phyloP scores from a whole-genome alignment of 2,888 invertebrate species.

The Leucophenga maculata region DNA sequence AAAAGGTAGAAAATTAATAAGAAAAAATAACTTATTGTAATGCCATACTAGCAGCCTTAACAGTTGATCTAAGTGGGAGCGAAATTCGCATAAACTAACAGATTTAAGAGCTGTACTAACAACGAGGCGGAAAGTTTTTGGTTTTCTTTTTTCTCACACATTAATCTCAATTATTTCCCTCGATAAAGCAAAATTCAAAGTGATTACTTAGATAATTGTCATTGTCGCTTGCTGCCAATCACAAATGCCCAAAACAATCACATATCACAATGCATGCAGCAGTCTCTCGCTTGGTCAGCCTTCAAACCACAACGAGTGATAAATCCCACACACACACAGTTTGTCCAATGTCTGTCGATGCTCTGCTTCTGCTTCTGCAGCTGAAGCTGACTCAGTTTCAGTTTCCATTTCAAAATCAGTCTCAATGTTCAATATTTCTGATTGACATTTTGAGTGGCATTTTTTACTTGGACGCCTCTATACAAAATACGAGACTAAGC shows the following conservation, averaged over 20 bases:
- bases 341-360: neutral
- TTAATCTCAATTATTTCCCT: neutral
- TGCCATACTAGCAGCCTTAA: too few species aligned
- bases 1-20: too few species aligned
- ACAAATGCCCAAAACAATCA: slow-evolving; percentile 2
- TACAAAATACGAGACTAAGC: neutral
- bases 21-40: too few species aligned
- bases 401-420: neutral
- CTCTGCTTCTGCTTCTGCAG: too few species aligned
- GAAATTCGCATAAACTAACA: too few species aligned
- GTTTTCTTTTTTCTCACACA: neutral
- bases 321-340: slow-evolving; percentile 13
- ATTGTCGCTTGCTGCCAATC: neutral
- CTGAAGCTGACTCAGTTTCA: too few species aligned
- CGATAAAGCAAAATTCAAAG: neutral
- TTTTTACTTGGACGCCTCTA: slow-evolving; percentile 8
- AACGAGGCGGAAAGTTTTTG: too few species aligned
- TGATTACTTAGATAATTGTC: neutral
- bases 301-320: slow-evolving; percentile 15
- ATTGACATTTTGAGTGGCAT: slow-evolving; percentile 19
- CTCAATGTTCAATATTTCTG: slow-evolving; percentile 6
- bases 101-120: too few species aligned
- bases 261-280: neutral
- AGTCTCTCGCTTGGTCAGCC: too few species aligned
- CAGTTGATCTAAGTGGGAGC: too few species aligned